These are phyloP conservation scores for Drosophila kuntzei DNA, from an alignment of 2,888 invertebrate species.

Conservation along the genomic window DNA sequence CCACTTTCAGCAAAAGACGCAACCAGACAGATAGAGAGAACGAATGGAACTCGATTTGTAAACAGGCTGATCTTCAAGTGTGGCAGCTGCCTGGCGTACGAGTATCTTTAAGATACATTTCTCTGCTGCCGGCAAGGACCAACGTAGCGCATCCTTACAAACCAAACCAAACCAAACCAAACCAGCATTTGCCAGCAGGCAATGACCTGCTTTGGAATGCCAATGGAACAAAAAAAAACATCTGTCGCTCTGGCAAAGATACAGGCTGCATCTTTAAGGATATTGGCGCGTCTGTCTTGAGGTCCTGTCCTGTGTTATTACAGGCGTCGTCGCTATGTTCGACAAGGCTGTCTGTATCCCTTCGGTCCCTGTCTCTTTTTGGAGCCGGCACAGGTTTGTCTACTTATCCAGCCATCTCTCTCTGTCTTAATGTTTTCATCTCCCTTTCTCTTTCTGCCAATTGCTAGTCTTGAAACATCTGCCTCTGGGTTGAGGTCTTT, in stretches of 20 bases:
- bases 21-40: constrained; percentile 25
- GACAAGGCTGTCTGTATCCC: constrained; percentile 31
- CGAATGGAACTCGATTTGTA: constrained; percentile 54
- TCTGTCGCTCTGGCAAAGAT: constrained; percentile 52
- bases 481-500: constrained; percentile 56
- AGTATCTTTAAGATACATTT: constrained; percentile 71
- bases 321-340: constrained; percentile 51
- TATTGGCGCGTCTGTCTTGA: constrained; percentile 57
- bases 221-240: constrained; percentile 50
- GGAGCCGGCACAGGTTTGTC: constrained; percentile 72
- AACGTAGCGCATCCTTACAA: constrained; percentile 67
- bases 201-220: constrained; percentile 74
- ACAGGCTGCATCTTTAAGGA: constrained; percentile 46
- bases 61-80: constrained; percentile 63
- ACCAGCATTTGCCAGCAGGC: constrained; percentile 53
- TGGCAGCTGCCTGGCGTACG: constrained; percentile 60
- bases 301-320: constrained; percentile 52
- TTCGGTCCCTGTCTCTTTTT: constrained; percentile 23
- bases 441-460: neutral
- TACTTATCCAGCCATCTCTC: constrained; percentile 3
- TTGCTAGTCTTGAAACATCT: constrained; percentile 64
- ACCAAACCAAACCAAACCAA: constrained; percentile 17
- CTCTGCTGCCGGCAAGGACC: constrained; percentile 55
- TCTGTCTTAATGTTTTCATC: constrained; percentile 6
- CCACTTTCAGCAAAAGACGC: constrained; percentile 56